Evolutionary conservation across 2,888 invertebrate genomes (phyloP), one percentile per base, ranked within the genome.

Genomic region (Teinopalpus imperialis): DNA sequence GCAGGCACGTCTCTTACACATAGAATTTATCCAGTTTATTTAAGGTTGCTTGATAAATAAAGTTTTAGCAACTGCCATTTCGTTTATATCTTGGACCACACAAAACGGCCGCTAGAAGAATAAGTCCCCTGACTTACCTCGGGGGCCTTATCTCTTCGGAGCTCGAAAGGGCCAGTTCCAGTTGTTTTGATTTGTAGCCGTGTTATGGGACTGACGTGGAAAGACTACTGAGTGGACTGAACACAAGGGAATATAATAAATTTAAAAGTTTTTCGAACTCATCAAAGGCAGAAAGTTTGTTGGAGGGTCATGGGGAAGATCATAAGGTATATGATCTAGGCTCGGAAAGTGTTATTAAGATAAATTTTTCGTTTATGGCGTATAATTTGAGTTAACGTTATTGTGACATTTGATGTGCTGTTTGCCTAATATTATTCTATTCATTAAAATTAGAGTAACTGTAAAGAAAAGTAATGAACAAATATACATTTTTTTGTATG

Each of bases 161-260:
- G 66, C 65, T 54, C 70, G 72, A 69, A 74, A 63, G 60, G 59
- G 53, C 57, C 60, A 56, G 63, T 56, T 59, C 54, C 55, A 48
- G 53, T 54, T 57, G 61, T 54, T 67, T 66, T 80, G 76, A 81
- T 81, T 78, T 78, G 78, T 76, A 53, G 61, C 62, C 47, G 48
- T 57, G 40, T 42, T 24, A 44, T 39, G 53, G 43, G 40, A 37
- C 46, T 35, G 24, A 13, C 39, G 42, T 31, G 40, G 26, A 29
- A 42, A 24, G 48, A 49, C 40, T 47, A 9, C 42, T n/a, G 30
- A 37, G 10, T 37, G 24, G 13, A 31, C 30, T 7, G 36, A 23
- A 36, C 21, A 21, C 21, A 18, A 26, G 24, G 42, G 18, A 23
- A 13, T 27, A 20, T 21, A 29, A 43, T 35, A 36, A 36, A 36